Evolutionary conservation across 2,113 vertebrate genomes (phyloP).

Genomic region (Rhea americana): DNA sequence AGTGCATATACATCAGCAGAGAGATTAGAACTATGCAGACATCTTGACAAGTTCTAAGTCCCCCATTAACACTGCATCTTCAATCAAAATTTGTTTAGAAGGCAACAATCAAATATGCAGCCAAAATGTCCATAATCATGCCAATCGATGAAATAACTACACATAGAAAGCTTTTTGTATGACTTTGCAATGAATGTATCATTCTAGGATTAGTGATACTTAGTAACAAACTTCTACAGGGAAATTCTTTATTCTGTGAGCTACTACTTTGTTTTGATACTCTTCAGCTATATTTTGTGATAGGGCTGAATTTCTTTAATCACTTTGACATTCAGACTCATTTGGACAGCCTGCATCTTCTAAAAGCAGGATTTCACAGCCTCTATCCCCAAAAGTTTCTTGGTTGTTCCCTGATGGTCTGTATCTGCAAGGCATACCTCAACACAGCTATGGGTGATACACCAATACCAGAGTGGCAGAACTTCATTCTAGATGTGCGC

Average conservation of each 20-base stretch:
- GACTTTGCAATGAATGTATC: neutral
- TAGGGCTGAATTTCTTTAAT: neutral
- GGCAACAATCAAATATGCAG: neutral
- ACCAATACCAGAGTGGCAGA: no score
- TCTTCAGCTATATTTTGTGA: no score
- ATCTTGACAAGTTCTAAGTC: neutral
- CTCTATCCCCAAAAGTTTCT: no score
- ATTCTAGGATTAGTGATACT: neutral
- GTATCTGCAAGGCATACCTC: no score
- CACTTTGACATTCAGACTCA: neutral
- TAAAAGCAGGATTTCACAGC: no score
- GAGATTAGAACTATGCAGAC: neutral
- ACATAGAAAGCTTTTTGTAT: neutral
- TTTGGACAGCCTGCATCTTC: neutral
- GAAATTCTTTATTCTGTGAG: neutral
- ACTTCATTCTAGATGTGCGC: no score
- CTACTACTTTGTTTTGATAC: neutral
- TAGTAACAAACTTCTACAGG: neutral
- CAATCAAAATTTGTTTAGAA: neutral
- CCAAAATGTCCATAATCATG: neutral
- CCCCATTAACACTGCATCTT: neutral
- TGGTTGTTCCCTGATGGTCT: no score
- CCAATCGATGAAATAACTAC: neutral
- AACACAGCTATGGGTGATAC: no score
- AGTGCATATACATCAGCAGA: neutral